A percentile compares a stretch with the other conserved stretches of the same genome.
phyloP scores from a whole-genome alignment of 2,888 invertebrate species.

The Xestia c-nigrum region DNA sequence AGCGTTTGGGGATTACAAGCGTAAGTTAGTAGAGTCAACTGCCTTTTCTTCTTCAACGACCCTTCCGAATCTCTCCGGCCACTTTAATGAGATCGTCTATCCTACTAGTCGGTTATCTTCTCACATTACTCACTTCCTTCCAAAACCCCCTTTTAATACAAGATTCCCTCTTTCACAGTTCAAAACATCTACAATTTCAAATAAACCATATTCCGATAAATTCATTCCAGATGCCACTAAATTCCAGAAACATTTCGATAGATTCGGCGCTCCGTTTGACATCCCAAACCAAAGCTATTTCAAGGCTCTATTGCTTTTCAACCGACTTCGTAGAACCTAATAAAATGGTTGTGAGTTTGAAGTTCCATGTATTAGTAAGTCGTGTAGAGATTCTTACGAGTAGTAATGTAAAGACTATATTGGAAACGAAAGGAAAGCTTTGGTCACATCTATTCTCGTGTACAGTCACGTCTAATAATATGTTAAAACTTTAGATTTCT shows the following conservation, averaged over 20 bases:
- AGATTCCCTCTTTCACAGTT: neutral
- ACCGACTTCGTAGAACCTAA: neutral
- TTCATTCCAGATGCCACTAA: neutral
- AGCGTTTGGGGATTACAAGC: neutral
- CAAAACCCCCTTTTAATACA: neutral
- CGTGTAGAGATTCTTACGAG: neutral
- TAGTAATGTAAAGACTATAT: neutral
- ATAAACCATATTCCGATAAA: neutral
- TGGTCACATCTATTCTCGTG: too few species aligned
- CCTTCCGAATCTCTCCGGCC: too few species aligned
- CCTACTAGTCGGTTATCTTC: too few species aligned
- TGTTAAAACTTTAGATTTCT: too few species aligned
- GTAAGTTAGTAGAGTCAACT: neutral
- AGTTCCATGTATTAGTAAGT: neutral
- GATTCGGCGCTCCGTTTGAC: slow-evolving; percentile 5
- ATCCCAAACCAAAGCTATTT: neutral
- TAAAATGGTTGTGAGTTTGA: slow-evolving; percentile 8
- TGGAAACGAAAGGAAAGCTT: neutral
- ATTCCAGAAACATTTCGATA: slow-evolving; percentile 15
- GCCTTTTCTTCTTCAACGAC: too few species aligned
- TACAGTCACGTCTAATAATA: too few species aligned
- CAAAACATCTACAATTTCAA: slow-evolving; percentile 11
- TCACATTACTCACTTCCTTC: too few species aligned
- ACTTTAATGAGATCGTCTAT: too few species aligned
- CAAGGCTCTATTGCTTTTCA: slow-evolving; percentile 14